Evolutionary conservation across 2,888 invertebrate species (phyloP).

Genomic region (Drymonia ruficornis): DNA sequence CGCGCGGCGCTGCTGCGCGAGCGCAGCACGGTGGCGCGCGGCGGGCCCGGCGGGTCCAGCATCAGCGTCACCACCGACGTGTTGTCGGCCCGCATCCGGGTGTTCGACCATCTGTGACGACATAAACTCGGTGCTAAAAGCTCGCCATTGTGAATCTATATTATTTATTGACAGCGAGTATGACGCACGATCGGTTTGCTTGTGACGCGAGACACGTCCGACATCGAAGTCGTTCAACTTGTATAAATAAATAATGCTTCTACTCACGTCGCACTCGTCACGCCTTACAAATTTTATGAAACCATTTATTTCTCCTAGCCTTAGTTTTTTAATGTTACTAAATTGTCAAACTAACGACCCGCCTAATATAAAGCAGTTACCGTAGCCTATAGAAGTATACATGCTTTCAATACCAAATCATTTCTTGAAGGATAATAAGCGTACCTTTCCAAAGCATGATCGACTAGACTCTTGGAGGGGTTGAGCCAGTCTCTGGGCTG

Average conservation of each 20-base stretch:
- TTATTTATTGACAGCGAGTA: too few relatives aligned
- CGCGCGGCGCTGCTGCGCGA: conserved; percentile 57
- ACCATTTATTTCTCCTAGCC: too few relatives aligned
- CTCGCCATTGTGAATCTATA: too few relatives aligned
- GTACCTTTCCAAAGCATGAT: conserved; percentile 88
- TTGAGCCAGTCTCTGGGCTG: conserved; percentile 89
- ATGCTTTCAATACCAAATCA: too few relatives aligned
- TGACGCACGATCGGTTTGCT: not conserved
- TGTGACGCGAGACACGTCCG: not conserved
- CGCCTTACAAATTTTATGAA: too few relatives aligned
- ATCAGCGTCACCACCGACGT: conserved; percentile 96
- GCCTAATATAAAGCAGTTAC: too few relatives aligned
- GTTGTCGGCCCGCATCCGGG: conserved; percentile 97
- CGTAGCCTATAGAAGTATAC: too few relatives aligned
- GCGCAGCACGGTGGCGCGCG: conserved; percentile 87
- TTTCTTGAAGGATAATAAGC: not conserved
- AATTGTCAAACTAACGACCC: too few relatives aligned
- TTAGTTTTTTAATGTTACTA: too few relatives aligned
- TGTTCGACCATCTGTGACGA: conserved; percentile 89
- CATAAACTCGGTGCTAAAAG: too few relatives aligned
- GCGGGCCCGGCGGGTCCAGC: conserved; percentile 95
- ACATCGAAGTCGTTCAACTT: not conserved
- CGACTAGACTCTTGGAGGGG: conserved; percentile 95
- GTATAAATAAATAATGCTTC: not conserved
- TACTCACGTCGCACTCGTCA: not conserved